Evolutionary conservation across 2,113 vertebrate species (phyloP).

Genomic region (Dasypus novemcinctus): DNA sequence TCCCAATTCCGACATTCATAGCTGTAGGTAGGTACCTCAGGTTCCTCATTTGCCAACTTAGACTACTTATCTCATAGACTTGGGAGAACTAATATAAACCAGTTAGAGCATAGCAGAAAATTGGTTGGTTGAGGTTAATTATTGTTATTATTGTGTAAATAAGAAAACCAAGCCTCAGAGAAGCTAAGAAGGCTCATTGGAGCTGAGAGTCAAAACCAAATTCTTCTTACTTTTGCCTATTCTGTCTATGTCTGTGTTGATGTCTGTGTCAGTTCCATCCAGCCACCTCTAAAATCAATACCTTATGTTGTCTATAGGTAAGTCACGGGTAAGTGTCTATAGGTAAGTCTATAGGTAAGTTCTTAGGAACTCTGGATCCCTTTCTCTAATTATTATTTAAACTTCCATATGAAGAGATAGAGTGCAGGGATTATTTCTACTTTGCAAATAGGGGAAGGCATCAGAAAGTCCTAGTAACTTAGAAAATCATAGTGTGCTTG

Average conservation of each 20-base stretch:
- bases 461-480: conserved; percentile 6
- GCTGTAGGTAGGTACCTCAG: not conserved
- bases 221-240: conserved; percentile 12
- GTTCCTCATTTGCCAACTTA: conserved; percentile 46
- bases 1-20: not conserved
- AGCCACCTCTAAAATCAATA: conserved; percentile 32
- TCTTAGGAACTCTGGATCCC: not conserved
- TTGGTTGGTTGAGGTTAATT: not conserved
- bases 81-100: not conserved
- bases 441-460: not conserved
- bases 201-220: not conserved
- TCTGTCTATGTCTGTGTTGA: not conserved
- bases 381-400: conserved; percentile 42
- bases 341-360: no score
- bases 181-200: not conserved
- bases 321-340: no score
- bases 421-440: not conserved
- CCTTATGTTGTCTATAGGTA: not conserved
- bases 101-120: conserved; percentile 13
- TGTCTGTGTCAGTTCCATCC: not conserved
- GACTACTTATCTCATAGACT: not conserved
- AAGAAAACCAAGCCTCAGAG: conserved; percentile 20
- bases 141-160: conserved; percentile 14
- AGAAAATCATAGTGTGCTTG: not conserved
- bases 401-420: not conserved